Evolutionary conservation across 2,113 vertebrate genomes (phyloP).

Genomic region (Ornithorhynchus anatinus): DNA sequence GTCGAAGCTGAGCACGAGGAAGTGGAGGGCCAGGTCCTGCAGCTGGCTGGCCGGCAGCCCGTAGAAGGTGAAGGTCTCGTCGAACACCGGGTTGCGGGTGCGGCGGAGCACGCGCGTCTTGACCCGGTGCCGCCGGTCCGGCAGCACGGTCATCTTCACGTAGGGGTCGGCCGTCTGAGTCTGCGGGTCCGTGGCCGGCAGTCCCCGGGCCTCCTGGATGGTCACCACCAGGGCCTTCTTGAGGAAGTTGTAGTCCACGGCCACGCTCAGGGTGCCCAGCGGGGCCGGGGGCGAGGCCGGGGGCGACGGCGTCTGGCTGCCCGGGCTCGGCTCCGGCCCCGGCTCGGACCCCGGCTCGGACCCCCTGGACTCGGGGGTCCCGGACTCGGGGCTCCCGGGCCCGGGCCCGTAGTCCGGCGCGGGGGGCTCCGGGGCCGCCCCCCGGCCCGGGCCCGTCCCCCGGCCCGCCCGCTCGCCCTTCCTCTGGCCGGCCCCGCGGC

Average conservation of each 20-base stretch:
- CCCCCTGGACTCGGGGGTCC: slow-evolving; percentile 79
- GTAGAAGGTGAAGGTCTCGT: slow-evolving; percentile 98
- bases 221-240: slow-evolving; percentile 97
- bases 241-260: slow-evolving; percentile 96
- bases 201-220: slow-evolving; percentile 88
- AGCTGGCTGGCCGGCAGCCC: slow-evolving; percentile 92
- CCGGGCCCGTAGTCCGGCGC: slow-evolving; percentile 51
- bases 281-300: slow-evolving; percentile 85
- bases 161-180: slow-evolving; percentile 90
- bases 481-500: slow-evolving; percentile 90
- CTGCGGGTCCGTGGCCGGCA: slow-evolving; percentile 89
- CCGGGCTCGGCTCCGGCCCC: too few species aligned
- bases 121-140: slow-evolving; percentile 93
- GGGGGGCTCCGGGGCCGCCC: slow-evolving; percentile 71
- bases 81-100: slow-evolving; percentile 90
- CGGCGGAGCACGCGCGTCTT: slow-evolving; percentile 94
- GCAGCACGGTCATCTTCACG: slow-evolving; percentile 97
- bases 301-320: slow-evolving; percentile 76
- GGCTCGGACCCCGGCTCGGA: slow-evolving; percentile 83
- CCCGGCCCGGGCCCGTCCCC: slow-evolving; percentile 44
- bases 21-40: slow-evolving; percentile 92
- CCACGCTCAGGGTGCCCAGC: slow-evolving; percentile 86
- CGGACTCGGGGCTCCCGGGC: slow-evolving; percentile 40
- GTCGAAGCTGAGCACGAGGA: slow-evolving; percentile 95
- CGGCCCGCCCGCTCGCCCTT: slow-evolving; percentile 76